Conservation (phyloP, 2,113 vertebrate genomes). For the Callionymus lyra region DNA sequence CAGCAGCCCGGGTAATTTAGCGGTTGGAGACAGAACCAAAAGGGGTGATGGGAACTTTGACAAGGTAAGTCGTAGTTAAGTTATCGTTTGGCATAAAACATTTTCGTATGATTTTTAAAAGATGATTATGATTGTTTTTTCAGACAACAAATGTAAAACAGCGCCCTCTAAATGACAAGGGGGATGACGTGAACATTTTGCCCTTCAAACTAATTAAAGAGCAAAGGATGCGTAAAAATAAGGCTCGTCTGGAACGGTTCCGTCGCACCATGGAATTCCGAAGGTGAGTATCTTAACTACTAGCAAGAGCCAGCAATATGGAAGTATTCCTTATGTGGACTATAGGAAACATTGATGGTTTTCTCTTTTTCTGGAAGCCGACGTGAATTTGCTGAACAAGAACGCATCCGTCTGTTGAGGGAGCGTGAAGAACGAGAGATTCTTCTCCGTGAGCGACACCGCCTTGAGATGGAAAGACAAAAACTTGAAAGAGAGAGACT, state of each 20-base stretch:
- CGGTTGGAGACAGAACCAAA: conserved; percentile 74
- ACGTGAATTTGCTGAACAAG: conserved; percentile 85
- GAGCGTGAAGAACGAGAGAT: conserved; percentile 90
- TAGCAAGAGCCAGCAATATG: too few species aligned
- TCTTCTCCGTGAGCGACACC: conserved; percentile 85
- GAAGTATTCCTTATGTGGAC: too few species aligned
- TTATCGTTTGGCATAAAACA: background rate
- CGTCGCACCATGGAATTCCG: conserved; percentile 83
- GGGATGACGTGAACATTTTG: conserved; percentile 77
- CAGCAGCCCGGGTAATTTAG: conserved; percentile 83
- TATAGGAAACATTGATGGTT: too few species aligned
- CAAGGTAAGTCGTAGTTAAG: conserved; percentile 65
- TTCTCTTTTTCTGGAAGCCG: conserved; percentile 59
- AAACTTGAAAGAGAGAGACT: conserved; percentile 92
- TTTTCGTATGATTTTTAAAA: background rate
- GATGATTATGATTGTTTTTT: background rate
- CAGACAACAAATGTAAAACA: conserved; percentile 76
- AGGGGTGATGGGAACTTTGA: conserved; percentile 72
- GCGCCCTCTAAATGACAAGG: conserved; percentile 72
- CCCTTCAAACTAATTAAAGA: conserved; percentile 98
- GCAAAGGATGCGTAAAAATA: conserved; percentile 81
- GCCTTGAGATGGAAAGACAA: conserved; percentile 90
- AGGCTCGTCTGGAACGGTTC: conserved; percentile 82
- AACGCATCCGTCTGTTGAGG: conserved; percentile 78
- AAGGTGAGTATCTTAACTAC: conserved; percentile 75